A percentile compares a stretch with the other conserved stretches of the same genome.
These are phyloP conservation scores for Sula dactylatra DNA, from an alignment of 2,113 vertebrate genomes.

Conservation along the genomic window DNA sequence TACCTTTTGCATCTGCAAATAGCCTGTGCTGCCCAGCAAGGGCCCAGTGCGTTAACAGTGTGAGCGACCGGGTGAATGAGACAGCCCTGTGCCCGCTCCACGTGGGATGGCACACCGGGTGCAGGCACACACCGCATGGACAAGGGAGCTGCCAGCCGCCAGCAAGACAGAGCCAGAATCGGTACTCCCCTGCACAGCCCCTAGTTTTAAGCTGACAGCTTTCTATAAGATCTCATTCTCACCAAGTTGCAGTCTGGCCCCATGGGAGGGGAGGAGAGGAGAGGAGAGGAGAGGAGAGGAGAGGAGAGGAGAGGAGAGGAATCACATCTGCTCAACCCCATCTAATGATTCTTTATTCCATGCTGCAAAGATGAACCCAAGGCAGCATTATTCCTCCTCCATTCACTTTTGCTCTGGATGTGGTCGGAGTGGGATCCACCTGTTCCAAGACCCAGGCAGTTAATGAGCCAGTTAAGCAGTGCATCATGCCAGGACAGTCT, in stretches of 20 bases:
- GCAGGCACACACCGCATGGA: accelerated
- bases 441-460: neutral
- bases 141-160: neutral
- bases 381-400: neutral
- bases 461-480: neutral
- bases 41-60: no score
- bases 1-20: neutral
- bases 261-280: no score
- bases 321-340: neutral
- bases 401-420: neutral
- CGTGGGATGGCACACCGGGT: no score
- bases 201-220: neutral
- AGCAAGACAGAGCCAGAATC: accelerated
- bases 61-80: neutral
- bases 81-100: neutral
- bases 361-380: neutral
- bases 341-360: neutral
- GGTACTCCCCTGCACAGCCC: neutral
- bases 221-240: neutral
- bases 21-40: neutral
- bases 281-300: neutral
- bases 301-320: neutral
- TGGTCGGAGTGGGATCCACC: accelerated
- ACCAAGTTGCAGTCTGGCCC: no score
- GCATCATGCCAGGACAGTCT: neutral